Percentiles rank a stretch among this genome's conserved stretches.
Evolutionary conservation across 2,888 invertebrate species (phyloP).

Genomic region (Cremastinae sp.): DNA sequence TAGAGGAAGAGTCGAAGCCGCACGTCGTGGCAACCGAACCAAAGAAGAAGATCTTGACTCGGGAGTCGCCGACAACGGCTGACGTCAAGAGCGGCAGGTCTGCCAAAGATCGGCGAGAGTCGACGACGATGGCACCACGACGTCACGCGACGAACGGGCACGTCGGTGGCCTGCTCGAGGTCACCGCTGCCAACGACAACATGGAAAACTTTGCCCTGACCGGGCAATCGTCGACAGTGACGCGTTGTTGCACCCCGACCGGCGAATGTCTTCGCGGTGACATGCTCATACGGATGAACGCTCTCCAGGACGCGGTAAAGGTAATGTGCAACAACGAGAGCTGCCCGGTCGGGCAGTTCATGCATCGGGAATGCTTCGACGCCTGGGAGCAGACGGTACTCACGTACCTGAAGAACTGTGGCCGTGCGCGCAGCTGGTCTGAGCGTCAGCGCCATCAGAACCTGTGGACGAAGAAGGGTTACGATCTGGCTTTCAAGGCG

Average conservation of each 20-base stretch:
- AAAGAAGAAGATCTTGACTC: slow-evolving; percentile 43
- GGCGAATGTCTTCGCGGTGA: slow-evolving; percentile 89
- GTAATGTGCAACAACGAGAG: slow-evolving; percentile 97
- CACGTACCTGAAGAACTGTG: slow-evolving; percentile 93
- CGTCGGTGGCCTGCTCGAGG: slow-evolving; percentile 71
- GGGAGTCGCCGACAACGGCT: slow-evolving; percentile 35
- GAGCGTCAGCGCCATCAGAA: slow-evolving; percentile 97
- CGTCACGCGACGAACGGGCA: slow-evolving; percentile 75
- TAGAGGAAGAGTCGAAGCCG: slow-evolving; percentile 61
- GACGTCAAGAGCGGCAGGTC: slow-evolving; percentile 30
- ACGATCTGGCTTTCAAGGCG: slow-evolving; percentile 96
- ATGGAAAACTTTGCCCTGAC: slow-evolving; percentile 71
- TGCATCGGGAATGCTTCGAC: slow-evolving; percentile 98
- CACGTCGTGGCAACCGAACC: slow-evolving; percentile 56
- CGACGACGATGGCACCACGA: slow-evolving; percentile 75
- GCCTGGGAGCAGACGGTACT: slow-evolving; percentile 95
- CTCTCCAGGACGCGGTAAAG: slow-evolving; percentile 90
- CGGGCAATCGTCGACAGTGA: slow-evolving; percentile 77
- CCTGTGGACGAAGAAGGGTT: slow-evolving; percentile 98
- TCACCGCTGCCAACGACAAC: slow-evolving; percentile 64
- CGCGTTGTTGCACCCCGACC: slow-evolving; percentile 90
- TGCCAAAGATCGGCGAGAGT: slow-evolving; percentile 10
- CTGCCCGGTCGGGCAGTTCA: slow-evolving; percentile 93
- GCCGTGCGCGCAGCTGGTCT: slow-evolving; percentile 96
- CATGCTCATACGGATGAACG: slow-evolving; percentile 84